A percentile compares a stretch with the other conserved stretches of the same genome.
Conservation (phyloP, 2,113 vertebrate species). For the Smithornis capensis region DNA sequence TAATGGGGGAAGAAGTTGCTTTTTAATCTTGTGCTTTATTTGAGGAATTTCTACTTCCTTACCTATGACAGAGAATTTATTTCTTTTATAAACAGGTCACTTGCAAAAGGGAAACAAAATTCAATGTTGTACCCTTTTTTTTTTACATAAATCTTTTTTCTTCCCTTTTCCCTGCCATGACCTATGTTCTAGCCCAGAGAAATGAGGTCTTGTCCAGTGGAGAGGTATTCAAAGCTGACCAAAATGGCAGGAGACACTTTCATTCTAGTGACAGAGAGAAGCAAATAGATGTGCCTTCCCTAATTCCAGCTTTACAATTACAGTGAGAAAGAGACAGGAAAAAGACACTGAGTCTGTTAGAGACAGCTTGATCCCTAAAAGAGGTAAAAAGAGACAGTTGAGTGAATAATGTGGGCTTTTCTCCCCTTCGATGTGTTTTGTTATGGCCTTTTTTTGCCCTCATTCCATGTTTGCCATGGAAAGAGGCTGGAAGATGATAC, state of each 20-base stretch:
- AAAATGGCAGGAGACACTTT: not conserved
- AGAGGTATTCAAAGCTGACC: not conserved
- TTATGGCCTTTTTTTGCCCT: not conserved
- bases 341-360: not conserved
- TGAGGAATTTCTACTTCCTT: not conserved
- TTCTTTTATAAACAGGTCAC: not conserved
- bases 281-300: not conserved
- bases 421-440: not conserved
- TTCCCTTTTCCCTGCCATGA: not conserved
- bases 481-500: not conserved
- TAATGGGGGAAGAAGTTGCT: not conserved
- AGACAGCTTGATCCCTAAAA: not conserved
- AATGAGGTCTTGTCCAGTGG: not conserved
- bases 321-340: not conserved
- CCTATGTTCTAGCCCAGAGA: not conserved
- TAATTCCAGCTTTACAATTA: not conserved
- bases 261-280: not conserved
- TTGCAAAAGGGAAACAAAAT: not conserved
- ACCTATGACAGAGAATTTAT: not conserved
- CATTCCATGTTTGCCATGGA: accelerated
- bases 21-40: not conserved
- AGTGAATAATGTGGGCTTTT: not conserved
- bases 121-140: not conserved
- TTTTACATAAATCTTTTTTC: not conserved
- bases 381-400: not conserved